Conservation (phyloP, 2,113 vertebrate species). For the Ictidomys tridecemlineatus region DNA sequence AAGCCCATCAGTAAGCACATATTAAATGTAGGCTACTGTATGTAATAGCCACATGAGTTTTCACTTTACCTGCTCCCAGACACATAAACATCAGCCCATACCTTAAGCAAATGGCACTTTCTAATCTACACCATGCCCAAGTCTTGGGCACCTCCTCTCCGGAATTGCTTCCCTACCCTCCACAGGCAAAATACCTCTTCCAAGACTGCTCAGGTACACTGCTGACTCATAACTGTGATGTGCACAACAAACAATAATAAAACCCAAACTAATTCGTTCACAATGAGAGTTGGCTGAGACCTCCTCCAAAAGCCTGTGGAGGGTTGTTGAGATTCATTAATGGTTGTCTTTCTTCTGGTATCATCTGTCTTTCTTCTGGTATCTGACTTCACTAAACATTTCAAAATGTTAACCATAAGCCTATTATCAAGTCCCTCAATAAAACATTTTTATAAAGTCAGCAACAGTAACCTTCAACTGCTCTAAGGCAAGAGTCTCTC, state of each 20-base stretch:
- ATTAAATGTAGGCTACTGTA: neutral
- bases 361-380: conserved; percentile 29
- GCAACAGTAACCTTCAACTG: conserved; percentile 22
- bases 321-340: neutral
- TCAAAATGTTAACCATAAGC: conserved; percentile 59
- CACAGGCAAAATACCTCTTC: neutral
- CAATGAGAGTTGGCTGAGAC: neutral
- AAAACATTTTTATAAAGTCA: conserved; percentile 58
- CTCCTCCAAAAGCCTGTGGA: neutral
- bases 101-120: neutral
- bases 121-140: neutral
- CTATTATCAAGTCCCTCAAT: conserved; percentile 62
- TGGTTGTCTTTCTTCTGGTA: conserved; percentile 36
- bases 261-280: neutral
- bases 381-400: conserved; percentile 24
- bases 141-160: neutral
- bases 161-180: neutral
- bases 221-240: neutral
- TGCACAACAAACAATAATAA: conserved; percentile 1
- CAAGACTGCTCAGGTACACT: neutral
- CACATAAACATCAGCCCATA: neutral
- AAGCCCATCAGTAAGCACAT: neutral
- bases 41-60: neutral
- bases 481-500: neutral
- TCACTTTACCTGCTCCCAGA: neutral